Evolutionary conservation across 2,797 vertebrate genomes (phyloP), one percentile per base, ranked within the genome.

Genomic region (Microctenopoma lineatum): DNA sequence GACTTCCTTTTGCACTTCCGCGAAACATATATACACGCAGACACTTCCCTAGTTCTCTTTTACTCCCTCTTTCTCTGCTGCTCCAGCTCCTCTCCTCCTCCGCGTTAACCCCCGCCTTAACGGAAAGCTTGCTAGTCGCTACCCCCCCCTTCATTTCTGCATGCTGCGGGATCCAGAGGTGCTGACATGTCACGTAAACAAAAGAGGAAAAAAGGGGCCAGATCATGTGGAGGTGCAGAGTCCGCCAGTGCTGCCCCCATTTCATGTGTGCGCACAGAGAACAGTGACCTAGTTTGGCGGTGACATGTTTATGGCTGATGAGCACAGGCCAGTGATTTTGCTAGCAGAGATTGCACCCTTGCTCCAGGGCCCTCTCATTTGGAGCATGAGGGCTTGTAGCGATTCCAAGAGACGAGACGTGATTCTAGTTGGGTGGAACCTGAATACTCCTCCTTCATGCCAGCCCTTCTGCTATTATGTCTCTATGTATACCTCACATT

Each of bases 221-320:
- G 73, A 81, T 86, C 44, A 59, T 78, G 71, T 54, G 51, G 79
- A 79, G 74, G 79, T 76, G 62, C 44, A 21, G 44, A 72, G 74
- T 50, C 65, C 38, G 68, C 55, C 48, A 67, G 13, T 13, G 57
- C 64, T 54, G 65, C 78, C 79, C 74, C 67, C 18, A 71, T 86
- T 84, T 88, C 81, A 89, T 92, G 84, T 77, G 66, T 64, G 34
- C 15, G 70, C 70, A 61, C 68, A 62, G 75, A 79, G 85, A 90
- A 74, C 75, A 36, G 65, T 92, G 93, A 93, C 93, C 93, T 88
- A 94, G 83, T 93, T 94, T 77, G 48, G 62, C 79, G 52, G 62
- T 86, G 86, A 92, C 87, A 88, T 90, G 91, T 90, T 93, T 92
- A 91, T 83, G 78, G 87, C 81, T 71, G 87, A 91, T 90, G 90